Evolutionary conservation across 1,140 invertebrate genomes (phyloP), one percentile per base, ranked within the genome.

Genomic region (Hydropsyche tenuis): DNA sequence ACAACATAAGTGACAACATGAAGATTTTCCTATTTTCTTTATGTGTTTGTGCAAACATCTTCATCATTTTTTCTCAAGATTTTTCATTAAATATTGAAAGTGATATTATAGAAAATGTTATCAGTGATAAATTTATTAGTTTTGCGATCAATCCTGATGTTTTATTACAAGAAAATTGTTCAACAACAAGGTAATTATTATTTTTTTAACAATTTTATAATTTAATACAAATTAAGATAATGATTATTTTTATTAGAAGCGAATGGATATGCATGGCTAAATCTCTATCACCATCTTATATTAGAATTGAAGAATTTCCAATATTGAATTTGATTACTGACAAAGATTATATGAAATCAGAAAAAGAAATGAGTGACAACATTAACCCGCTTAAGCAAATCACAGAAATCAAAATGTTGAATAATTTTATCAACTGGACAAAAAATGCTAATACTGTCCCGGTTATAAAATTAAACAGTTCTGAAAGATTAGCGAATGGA

Each of bases 121-220:
- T 88, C 0, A 87, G 86, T 75, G 85, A 84, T 1, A 87, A 85
- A 72, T 91, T 90, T 81, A 79, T 91, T n/a, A 90, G 89, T 79
- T 83, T 90, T 64, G 87, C 88, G 1, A 79, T 90, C 9, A 89
- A 90, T 79, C 88, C 89, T 0, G 82, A 84, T 45, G 81, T 81
- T 23, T 74, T 88, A 37, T 75, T 86, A 18, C 79, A 77, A 45
- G 42, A 65, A 27, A 48, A 69, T 42, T 81, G 78, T 37, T 73
- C 82, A 73, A 78, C 78, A 73, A 77, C 85, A n/a, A 82, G 81
- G 87, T 88, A 80, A 81, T 82, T 81, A 79, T 42, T 18, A 70
- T 72, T 65, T 12, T 48, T 12, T 9, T 18, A 18, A 18, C 20
- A 53, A 1, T 18, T 53, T 53, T 25, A 60, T 60, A 22, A 60